phyloP scores from a whole-genome alignment of 2,113 vertebrate species.

The Gopherus flavomarginatus region DNA sequence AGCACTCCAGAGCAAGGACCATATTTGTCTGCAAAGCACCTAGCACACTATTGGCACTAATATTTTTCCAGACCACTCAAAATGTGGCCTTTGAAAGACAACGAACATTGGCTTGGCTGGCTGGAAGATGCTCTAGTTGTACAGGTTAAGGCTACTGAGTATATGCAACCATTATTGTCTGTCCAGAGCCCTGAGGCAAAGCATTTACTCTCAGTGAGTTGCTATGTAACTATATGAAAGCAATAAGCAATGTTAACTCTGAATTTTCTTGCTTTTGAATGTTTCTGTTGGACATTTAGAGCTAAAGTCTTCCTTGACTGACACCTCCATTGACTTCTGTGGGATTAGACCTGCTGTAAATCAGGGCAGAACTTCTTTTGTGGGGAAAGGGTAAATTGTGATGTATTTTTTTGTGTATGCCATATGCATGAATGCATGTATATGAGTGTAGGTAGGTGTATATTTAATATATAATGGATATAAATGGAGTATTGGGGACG shows the following conservation, averaged over 20 bases:
- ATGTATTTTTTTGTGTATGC: accelerated
- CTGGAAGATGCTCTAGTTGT: background rate
- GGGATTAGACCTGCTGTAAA: background rate
- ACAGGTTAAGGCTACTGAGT: background rate
- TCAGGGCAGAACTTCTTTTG: background rate
- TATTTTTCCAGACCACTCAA: background rate
- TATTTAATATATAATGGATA: background rate
- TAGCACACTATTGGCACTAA: background rate
- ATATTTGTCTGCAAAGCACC: background rate
- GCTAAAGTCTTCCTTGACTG: background rate
- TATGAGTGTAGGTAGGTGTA: background rate
- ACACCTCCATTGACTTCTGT: background rate
- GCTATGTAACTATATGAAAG: background rate
- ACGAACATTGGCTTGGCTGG: background rate
- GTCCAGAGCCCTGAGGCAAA: background rate
- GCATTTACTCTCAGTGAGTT: background rate
- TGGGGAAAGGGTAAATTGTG: background rate
- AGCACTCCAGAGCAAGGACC: background rate
- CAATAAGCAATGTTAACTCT: background rate
- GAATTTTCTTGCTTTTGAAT: background rate
- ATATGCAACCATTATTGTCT: background rate
- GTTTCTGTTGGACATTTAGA: background rate
- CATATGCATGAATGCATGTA: accelerated
- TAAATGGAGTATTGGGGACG: too few relatives aligned
- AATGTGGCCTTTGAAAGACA: background rate